Percentiles rank a stretch among this genome's conserved stretches.
Conservation (phyloP, 2,113 vertebrate genomes). For the Paralichthys olivaceus region DNA sequence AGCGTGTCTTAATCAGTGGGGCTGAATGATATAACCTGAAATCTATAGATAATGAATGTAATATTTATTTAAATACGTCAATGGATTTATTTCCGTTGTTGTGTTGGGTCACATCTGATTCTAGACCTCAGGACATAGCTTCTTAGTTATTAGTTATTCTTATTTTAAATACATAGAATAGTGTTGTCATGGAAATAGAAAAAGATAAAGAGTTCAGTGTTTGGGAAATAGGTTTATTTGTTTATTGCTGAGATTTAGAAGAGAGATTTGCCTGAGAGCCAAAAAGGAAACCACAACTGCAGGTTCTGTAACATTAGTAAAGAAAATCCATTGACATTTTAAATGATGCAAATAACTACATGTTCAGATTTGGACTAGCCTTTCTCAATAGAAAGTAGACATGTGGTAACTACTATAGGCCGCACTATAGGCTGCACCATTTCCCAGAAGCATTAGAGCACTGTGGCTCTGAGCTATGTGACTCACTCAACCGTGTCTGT, state of each 20-base stretch:
- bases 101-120: not conserved
- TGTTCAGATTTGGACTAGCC: not conserved
- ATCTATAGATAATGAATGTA: not conserved
- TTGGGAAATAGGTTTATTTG: too few relatives aligned
- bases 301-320: not conserved
- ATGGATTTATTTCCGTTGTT: not conserved
- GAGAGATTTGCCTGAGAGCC: not conserved
- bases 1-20: constrained; percentile 1
- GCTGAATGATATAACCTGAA: constrained; percentile 25
- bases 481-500: not conserved
- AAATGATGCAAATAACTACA: not conserved
- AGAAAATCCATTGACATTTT: not conserved
- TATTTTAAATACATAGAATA: too few relatives aligned
- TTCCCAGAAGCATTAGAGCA: not conserved
- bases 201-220: too few relatives aligned
- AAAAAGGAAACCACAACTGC: not conserved
- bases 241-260: not conserved
- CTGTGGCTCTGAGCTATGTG: not conserved
- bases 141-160: not conserved
- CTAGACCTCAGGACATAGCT: not conserved
- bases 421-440: too few relatives aligned
- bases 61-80: not conserved
- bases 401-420: not conserved
- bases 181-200: not conserved
- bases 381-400: not conserved